Percentiles rank a stretch among this genome's conserved stretches.
These are phyloP conservation scores for Vultur gryphus DNA, from an alignment of 2,797 vertebrate species.

Conservation along the genomic window DNA sequence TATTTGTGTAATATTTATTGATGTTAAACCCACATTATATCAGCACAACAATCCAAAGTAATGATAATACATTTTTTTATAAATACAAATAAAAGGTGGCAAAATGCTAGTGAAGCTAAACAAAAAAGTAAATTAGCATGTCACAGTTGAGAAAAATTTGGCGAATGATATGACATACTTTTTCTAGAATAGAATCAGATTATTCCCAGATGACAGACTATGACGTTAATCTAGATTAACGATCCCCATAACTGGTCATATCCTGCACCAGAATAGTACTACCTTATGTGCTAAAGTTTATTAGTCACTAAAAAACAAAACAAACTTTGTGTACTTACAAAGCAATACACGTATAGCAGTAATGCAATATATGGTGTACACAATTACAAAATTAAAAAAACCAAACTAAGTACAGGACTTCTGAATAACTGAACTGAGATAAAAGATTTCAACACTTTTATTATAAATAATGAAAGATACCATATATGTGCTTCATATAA, in stretches of 20 bases:
- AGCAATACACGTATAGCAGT: conserved; percentile 74
- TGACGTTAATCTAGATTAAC: conserved; percentile 35
- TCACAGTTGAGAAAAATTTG: conserved; percentile 73
- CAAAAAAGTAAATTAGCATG: conserved; percentile 72
- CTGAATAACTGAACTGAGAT: conserved; percentile 77
- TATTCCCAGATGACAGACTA: conserved; percentile 47
- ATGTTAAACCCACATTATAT: conserved; percentile 78
- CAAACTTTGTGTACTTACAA: conserved; percentile 70
- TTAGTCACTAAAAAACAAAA: conserved; percentile 60
- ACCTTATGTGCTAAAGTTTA: conserved; percentile 55
- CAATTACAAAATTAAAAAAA: conserved; percentile 66
- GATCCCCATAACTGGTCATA: conserved; percentile 50
- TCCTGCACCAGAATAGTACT: conserved; percentile 56
- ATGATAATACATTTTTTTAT: conserved; percentile 75
- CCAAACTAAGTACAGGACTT: conserved; percentile 59
- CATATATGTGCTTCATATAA: conserved; percentile 75
- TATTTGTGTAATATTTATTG: conserved; percentile 79
- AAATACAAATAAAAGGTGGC: conserved; percentile 80
- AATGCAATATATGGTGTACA: conserved; percentile 75
- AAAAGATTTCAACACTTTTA: conserved; percentile 73
- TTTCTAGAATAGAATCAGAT: conserved; percentile 42
- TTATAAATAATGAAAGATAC: conserved; percentile 81
- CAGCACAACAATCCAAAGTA: conserved; percentile 79
- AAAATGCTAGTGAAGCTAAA: conserved; percentile 79
- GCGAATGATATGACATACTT: conserved; percentile 67